Conservation (phyloP, 1,140 invertebrate genomes). For the Dufourea novaeangliae region DNA sequence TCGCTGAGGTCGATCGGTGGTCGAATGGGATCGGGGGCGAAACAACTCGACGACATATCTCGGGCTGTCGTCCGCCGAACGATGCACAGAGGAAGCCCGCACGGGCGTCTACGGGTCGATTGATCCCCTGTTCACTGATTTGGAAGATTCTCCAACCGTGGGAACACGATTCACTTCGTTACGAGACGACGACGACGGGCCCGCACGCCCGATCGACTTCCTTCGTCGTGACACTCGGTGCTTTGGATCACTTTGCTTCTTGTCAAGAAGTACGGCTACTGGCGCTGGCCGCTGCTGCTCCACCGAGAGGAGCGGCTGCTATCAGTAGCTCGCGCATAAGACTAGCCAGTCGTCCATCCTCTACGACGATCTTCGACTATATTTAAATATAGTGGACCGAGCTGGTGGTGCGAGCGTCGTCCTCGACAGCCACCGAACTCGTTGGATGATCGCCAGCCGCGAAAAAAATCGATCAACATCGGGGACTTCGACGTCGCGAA, state of each 20-base stretch:
- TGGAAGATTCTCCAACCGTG: not conserved
- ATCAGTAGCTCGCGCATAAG: slow-evolving; percentile 53
- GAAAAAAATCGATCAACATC: slow-evolving; percentile 50
- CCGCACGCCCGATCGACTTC: slow-evolving; percentile 56
- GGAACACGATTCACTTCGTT: slow-evolving; percentile 6
- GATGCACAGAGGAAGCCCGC: slow-evolving; percentile 24
- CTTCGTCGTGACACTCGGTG: slow-evolving; percentile 55
- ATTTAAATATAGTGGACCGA: slow-evolving; percentile 75
- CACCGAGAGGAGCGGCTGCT: slow-evolving; percentile 41
- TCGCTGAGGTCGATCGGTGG: slow-evolving; percentile 88
- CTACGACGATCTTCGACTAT: slow-evolving; percentile 67
- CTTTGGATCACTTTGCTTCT: slow-evolving; percentile 47
- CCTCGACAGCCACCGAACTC: slow-evolving; percentile 59
- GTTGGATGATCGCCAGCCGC: slow-evolving; percentile 65
- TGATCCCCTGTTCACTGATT: not conserved
- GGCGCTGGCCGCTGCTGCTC: slow-evolving; percentile 33
- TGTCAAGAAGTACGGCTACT: slow-evolving; percentile 45
- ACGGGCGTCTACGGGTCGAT: slow-evolving; percentile 37
- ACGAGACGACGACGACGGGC: slow-evolving; percentile 49
- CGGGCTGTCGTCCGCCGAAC: slow-evolving; percentile 51
- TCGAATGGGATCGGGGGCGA: slow-evolving; percentile 86
- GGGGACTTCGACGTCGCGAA: slow-evolving; percentile 1
- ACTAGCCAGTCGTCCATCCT: slow-evolving; percentile 47
- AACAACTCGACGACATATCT: slow-evolving; percentile 84
- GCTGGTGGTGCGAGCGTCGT: slow-evolving; percentile 57